Conservation (phyloP, 2,888 invertebrate genomes). For the Venustoraphidia nigricollis region DNA sequence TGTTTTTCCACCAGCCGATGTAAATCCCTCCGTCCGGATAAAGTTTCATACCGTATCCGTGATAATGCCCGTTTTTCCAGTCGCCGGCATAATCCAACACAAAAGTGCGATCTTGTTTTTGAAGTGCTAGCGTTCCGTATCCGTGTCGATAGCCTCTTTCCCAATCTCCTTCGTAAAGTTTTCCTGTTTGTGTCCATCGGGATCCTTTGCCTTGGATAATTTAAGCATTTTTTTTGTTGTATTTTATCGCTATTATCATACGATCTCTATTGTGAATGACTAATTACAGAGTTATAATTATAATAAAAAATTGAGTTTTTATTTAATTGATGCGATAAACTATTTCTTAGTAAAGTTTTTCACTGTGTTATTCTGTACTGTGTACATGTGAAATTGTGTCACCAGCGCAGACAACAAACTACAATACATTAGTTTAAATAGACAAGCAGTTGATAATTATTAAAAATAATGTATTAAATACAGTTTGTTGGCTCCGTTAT, state of each 20-base stretch:
- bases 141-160: conserved; percentile 37
- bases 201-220: conserved; percentile 32
- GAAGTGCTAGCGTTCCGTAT: conserved; percentile 35
- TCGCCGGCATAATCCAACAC: conserved; percentile 38
- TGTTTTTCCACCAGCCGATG: conserved; percentile 37
- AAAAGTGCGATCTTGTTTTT: conserved; percentile 28
- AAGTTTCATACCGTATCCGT: conserved; percentile 40
- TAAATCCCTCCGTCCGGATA: conserved; percentile 41
- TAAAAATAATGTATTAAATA: neutral
- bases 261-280: neutral
- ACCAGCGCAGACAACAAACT: too few species aligned
- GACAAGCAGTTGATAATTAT: neutral
- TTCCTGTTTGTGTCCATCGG: conserved; percentile 29
- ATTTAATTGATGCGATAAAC: neutral
- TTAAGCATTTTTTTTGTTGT: neutral
- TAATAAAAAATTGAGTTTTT: neutral
- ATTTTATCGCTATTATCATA: neutral
- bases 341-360: neutral
- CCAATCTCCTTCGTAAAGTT: conserved; percentile 50
- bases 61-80: conserved; percentile 39
- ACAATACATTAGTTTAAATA: too few species aligned
- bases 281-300: neutral
- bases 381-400: neutral
- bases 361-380: neutral
- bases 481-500: neutral